Evolutionary conservation across 2,888 invertebrate species (phyloP).

Genomic region (Drosophila longiperda): DNA sequence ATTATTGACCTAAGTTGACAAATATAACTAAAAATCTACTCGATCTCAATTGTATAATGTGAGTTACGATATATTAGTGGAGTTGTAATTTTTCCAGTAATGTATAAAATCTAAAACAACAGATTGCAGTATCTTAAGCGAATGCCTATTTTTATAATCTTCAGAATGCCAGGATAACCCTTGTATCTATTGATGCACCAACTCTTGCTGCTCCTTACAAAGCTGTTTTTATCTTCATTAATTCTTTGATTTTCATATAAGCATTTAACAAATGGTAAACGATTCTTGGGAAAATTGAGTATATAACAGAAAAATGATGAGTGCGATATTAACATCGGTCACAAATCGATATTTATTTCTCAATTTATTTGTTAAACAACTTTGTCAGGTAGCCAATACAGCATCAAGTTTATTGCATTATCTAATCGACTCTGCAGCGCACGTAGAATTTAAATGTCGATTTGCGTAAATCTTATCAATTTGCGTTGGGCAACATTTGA

Average conservation of each 20-base stretch:
- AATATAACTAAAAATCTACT: neutral
- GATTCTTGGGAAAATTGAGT: neutral
- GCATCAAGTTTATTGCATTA: neutral
- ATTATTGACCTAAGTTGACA: neutral
- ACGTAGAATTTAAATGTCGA: neutral
- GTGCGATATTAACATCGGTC: neutral
- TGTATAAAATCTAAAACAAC: neutral
- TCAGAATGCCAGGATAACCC: neutral
- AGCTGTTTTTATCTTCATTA: neutral
- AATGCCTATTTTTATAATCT: neutral
- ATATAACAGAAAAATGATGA: neutral
- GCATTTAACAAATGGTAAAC: neutral
- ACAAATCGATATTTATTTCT: slow-evolving; percentile 10
- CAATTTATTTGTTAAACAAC: neutral
- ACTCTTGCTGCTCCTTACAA: neutral
- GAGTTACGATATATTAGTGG: neutral
- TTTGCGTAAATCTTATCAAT: neutral
- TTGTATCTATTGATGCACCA: neutral
- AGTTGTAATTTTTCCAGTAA: neutral
- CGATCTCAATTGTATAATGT: neutral
- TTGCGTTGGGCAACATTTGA: neutral
- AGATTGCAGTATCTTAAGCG: neutral
- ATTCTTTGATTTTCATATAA: neutral
- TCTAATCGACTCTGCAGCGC: neutral
- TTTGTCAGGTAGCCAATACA: neutral